phyloP scores from a whole-genome alignment of 2,797 vertebrate species.

The Danio aesculapii region DNA sequence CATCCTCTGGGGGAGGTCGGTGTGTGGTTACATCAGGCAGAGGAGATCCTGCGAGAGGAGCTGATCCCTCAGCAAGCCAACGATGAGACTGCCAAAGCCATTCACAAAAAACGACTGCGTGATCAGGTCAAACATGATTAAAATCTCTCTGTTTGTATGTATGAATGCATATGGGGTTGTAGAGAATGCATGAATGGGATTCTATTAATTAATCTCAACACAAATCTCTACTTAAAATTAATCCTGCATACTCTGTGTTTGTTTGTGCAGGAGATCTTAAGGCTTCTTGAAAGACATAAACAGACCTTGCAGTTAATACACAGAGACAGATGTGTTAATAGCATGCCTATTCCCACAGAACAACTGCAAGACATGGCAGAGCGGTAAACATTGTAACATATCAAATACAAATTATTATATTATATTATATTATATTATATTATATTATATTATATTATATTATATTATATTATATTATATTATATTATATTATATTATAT shows the following conservation, averaged over 20 bases:
- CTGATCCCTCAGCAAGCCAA: constrained; percentile 85
- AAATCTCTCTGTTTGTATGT: neutral
- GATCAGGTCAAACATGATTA: constrained; percentile 84
- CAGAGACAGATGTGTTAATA: constrained; percentile 90
- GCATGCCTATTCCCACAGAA: constrained; percentile 90
- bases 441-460: constrained; percentile 1
- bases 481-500: no score
- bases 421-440: neutral
- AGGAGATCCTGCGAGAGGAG: constrained; percentile 89
- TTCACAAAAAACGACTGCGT: constrained; percentile 88
- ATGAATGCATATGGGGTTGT: constrained; percentile 14
- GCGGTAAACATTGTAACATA: constrained; percentile 76
- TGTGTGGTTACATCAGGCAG: constrained; percentile 90
- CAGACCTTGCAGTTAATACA: constrained; percentile 94
- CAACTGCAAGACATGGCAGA: constrained; percentile 97
- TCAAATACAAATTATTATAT: neutral
- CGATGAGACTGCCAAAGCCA: constrained; percentile 85
- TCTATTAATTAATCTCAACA: constrained; percentile 54
- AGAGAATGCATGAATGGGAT: neutral
- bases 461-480: no score
- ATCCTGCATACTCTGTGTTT: constrained; percentile 3
- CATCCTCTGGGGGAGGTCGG: constrained; percentile 89
- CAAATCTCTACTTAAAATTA: neutral
- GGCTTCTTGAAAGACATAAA: constrained; percentile 90
- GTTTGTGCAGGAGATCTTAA: constrained; percentile 87